phyloP scores from a whole-genome alignment of 2,113 vertebrate species.

The Ctenomys sociabilis region DNA sequence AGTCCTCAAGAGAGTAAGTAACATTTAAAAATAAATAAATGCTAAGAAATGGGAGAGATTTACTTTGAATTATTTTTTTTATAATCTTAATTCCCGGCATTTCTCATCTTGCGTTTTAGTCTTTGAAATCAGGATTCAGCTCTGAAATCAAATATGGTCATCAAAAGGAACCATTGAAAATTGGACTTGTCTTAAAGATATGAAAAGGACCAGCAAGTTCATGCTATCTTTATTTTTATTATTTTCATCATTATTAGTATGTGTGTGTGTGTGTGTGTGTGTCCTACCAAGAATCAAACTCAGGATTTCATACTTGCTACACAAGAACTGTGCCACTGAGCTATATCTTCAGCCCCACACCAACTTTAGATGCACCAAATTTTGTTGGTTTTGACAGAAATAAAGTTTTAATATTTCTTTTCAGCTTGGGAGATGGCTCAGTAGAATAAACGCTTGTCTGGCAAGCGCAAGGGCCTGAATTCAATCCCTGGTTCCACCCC shows the following conservation, averaged over 20 bases:
- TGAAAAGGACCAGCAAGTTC: neutral
- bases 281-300: no score
- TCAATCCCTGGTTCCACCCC: no score
- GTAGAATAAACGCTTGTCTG: no score
- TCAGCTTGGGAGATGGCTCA: no score
- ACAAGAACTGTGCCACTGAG: no score
- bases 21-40: slow-evolving; percentile 10
- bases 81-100: neutral
- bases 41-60: neutral
- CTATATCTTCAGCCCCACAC: no score
- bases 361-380: neutral
- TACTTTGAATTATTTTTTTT: slow-evolving; percentile 16
- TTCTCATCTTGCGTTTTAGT: slow-evolving; percentile 27
- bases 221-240: no score
- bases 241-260: no score
- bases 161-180: neutral
- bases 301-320: no score
- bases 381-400: neutral
- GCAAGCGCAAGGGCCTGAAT: no score
- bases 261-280: no score
- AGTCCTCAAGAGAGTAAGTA: neutral
- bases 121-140: slow-evolving; percentile 1
- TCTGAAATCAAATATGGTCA: slow-evolving; percentile 12
- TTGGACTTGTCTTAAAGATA: neutral
- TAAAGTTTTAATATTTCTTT: neutral